phyloP scores from a whole-genome alignment of 2,113 vertebrate genomes.

The Nyctereutes procyonoides region DNA sequence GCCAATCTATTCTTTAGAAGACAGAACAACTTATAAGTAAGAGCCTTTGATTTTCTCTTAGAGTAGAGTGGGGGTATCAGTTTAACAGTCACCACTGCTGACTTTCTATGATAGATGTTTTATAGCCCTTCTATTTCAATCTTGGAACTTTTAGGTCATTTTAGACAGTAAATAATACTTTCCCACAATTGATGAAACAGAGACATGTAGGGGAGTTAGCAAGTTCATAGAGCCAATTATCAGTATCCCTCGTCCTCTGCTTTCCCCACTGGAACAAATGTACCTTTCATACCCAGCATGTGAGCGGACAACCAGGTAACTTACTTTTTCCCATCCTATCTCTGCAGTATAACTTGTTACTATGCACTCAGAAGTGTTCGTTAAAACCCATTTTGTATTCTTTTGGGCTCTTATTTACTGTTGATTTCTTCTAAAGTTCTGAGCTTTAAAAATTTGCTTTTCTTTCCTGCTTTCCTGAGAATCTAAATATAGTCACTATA shows the following conservation, averaged over 20 bases:
- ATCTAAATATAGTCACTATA: background rate
- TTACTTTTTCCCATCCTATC: background rate
- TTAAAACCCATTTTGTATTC: background rate
- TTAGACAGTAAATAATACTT: background rate
- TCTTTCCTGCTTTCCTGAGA: background rate
- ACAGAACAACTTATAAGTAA: background rate
- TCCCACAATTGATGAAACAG: background rate
- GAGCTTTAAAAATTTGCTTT: background rate
- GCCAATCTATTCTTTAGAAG: background rate
- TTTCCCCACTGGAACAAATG: fast-evolving
- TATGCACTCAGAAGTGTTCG: background rate
- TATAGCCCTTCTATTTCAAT: background rate
- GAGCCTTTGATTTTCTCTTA: background rate
- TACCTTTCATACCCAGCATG: fast-evolving
- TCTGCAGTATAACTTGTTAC: background rate
- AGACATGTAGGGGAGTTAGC: background rate
- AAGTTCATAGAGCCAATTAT: background rate
- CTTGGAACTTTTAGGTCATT: background rate
- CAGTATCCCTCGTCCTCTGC: background rate
- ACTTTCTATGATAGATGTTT: background rate
- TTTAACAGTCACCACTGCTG: background rate
- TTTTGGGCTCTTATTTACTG: background rate
- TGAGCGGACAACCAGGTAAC: fast-evolving
- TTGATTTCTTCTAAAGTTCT: background rate
- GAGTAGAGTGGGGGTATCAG: background rate